Conservation (phyloP, 2,888 invertebrate species). For the Homarus gammarus region DNA sequence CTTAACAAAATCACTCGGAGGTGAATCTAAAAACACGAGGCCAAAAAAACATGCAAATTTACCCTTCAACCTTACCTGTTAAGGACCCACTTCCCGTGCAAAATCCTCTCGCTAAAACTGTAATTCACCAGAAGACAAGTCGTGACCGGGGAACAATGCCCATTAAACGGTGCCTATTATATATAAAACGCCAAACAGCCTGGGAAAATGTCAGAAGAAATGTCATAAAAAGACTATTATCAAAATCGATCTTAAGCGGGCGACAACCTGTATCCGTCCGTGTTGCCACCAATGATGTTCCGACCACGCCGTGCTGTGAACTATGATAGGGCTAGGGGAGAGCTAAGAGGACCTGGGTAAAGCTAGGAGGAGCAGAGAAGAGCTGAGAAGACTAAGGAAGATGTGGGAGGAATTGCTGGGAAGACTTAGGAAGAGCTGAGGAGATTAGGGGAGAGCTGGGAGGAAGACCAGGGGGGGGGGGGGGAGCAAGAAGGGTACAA, state of each 20-base stretch:
- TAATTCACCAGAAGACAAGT: neutral
- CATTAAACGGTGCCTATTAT: neutral
- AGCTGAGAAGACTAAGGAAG: neutral
- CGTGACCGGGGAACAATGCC: neutral
- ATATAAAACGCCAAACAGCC: constrained; percentile 1
- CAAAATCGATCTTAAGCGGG: neutral
- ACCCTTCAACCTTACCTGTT: neutral
- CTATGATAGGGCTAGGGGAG: too few species aligned
- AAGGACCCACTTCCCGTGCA: neutral
- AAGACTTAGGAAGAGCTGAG: neutral
- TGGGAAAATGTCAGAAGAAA: neutral
- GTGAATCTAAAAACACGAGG: neutral
- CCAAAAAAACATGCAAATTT: neutral
- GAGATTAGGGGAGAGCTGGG: neutral
- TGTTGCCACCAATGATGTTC: too few species aligned
- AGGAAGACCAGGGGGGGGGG: neutral
- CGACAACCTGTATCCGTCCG: neutral
- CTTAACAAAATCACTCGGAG: neutral
- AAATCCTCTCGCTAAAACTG: neutral
- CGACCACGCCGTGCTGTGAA: too few species aligned
- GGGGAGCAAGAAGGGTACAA: neutral
- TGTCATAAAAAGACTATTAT: neutral
- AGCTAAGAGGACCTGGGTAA: too few species aligned
- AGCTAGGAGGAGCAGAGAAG: neutral
- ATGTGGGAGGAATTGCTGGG: neutral